These are phyloP conservation scores for Ammodytes marinus DNA, from an alignment of 2,113 vertebrate species.

Conservation along the genomic window DNA sequence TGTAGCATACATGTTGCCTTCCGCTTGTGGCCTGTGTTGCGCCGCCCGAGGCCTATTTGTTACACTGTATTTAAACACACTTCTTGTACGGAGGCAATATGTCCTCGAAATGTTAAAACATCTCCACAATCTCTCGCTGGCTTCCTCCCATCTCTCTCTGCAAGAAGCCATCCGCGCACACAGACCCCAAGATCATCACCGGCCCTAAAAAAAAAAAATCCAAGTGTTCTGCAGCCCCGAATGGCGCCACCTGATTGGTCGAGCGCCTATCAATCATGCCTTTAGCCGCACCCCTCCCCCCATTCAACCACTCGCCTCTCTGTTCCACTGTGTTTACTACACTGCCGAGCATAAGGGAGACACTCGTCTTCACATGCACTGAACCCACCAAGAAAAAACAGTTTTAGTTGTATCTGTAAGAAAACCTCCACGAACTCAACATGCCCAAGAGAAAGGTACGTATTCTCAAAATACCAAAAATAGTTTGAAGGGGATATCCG, in stretches of 20 bases:
- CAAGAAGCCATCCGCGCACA: constrained; percentile 82
- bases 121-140: constrained; percentile 43
- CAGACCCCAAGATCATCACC: constrained; percentile 80
- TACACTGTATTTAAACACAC: constrained; percentile 8
- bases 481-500: constrained; percentile 64
- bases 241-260: constrained; percentile 81
- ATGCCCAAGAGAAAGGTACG: constrained; percentile 91
- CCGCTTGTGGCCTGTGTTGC: constrained; percentile 25
- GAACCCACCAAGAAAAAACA: constrained; percentile 78
- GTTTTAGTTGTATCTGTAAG: constrained; percentile 80
- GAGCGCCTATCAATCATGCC: constrained; percentile 80
- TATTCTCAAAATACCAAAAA: constrained; percentile 61
- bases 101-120: constrained; percentile 39
- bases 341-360: constrained; percentile 86
- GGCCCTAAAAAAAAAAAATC: constrained; percentile 79
- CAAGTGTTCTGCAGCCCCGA: constrained; percentile 81
- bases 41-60: neutral
- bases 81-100: constrained; percentile 23
- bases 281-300: constrained; percentile 87
- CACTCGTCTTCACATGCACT: constrained; percentile 87
- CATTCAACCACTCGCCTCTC: constrained; percentile 86
- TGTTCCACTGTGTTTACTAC: constrained; percentile 89
- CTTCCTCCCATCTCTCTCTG: constrained; percentile 69
- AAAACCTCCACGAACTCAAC: constrained; percentile 81
- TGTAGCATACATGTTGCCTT: constrained; percentile 20